These are phyloP conservation scores for Actinopyga echinites DNA, from an alignment of 53 echinoderm and acorn worm species.

Conservation along the genomic window DNA sequence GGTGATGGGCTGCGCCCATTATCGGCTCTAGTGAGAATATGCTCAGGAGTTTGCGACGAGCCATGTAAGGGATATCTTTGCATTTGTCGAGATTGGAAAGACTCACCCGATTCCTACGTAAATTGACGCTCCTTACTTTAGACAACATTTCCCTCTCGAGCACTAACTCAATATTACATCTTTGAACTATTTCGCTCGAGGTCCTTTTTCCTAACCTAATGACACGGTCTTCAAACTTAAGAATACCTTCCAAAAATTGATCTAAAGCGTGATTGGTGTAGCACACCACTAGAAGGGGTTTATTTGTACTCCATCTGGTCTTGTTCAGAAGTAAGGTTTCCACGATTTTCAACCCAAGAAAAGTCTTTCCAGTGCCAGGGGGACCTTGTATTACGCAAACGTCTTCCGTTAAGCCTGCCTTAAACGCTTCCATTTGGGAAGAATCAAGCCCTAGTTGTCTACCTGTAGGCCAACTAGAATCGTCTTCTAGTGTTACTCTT, in stretches of 20 bases:
- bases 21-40: constrained; percentile 28
- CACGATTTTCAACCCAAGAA: constrained; percentile 74
- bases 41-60: not conserved
- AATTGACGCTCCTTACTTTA: constrained; percentile 29
- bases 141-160: constrained; percentile 49
- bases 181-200: constrained; percentile 64
- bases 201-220: constrained; percentile 79
- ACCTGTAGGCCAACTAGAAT: constrained; percentile 56
- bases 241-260: constrained; percentile 82
- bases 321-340: constrained; percentile 57
- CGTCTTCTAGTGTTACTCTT: constrained; percentile 5
- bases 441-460: constrained; percentile 52
- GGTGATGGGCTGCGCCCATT: not conserved
- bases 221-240: constrained; percentile 47
- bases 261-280: constrained; percentile 92
- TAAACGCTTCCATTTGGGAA: constrained; percentile 69
- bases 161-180: constrained; percentile 56
- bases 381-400: constrained; percentile 80
- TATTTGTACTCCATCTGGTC: not conserved
- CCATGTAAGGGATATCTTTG: not conserved
- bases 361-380: constrained; percentile 88
- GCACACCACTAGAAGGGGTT: constrained; percentile 75
- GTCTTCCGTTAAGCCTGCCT: constrained; percentile 65
- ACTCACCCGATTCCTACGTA: constrained; percentile 41
- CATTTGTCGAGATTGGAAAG: not conserved